Conservation (phyloP, 2,113 vertebrate species). For the Tringa solitaria region DNA sequence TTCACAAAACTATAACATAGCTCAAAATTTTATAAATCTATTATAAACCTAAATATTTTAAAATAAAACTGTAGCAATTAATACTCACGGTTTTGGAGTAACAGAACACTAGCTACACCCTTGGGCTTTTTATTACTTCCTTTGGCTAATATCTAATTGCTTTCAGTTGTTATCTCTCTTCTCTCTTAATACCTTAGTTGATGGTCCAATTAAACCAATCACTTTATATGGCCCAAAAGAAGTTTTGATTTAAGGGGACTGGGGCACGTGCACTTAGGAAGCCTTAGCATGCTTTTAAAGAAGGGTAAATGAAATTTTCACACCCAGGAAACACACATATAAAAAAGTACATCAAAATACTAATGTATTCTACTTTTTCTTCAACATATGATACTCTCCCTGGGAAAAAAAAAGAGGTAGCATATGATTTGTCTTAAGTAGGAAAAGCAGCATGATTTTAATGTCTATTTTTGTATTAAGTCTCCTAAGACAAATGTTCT, state of each 20-base stretch:
- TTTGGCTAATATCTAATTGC: background rate
- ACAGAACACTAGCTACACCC: background rate
- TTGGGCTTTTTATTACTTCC: background rate
- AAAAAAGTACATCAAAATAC: background rate
- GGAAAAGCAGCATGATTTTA: slow-evolving; percentile 25
- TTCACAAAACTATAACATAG: background rate
- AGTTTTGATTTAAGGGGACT: background rate
- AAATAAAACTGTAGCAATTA: background rate
- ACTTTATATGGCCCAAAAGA: background rate
- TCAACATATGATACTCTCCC: background rate
- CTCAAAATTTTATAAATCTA: background rate
- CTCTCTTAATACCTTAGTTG: background rate
- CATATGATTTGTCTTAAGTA: background rate
- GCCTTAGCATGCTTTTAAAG: background rate
- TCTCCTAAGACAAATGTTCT: slow-evolving; percentile 22
- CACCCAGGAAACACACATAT: background rate
- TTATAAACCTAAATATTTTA: background rate
- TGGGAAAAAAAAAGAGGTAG: background rate
- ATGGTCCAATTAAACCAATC: background rate
- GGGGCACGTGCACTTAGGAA: background rate
- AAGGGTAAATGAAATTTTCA: background rate
- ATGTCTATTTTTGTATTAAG: slow-evolving; percentile 19
- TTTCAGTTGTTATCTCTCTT: background rate
- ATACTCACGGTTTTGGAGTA: background rate
- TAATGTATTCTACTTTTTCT: background rate